Conservation (phyloP, 1,140 invertebrate genomes). For the Trichonephila inaurata region DNA sequence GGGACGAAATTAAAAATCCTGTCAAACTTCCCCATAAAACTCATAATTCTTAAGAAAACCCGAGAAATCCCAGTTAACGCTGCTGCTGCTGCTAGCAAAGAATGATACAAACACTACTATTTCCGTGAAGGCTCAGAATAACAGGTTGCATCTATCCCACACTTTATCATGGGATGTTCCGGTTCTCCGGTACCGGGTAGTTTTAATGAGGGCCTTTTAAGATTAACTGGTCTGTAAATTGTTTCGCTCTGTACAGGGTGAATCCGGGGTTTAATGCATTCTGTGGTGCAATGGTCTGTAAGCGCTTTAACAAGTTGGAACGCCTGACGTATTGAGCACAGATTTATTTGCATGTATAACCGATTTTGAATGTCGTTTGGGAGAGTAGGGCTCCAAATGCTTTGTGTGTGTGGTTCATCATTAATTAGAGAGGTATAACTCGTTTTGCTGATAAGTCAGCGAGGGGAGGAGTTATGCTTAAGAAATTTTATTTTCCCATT, state of each 20-base stretch:
- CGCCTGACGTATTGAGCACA: neutral
- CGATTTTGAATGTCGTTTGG: neutral
- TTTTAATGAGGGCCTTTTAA: constrained; percentile 41
- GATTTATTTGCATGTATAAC: neutral
- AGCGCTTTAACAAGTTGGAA: neutral
- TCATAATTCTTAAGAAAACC: constrained; percentile 32
- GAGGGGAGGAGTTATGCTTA: too few species aligned
- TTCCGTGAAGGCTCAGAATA: neutral
- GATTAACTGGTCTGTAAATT: constrained; percentile 43
- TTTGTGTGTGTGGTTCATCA: too few species aligned
- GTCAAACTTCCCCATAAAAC: constrained; percentile 35
- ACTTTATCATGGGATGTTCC: constrained; percentile 12
- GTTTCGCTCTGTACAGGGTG: neutral
- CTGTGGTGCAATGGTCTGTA: constrained; percentile 18
- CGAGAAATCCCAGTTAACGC: neutral
- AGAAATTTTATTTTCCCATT: too few species aligned
- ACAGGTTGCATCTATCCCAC: constrained; percentile 34
- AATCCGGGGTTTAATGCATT: constrained; percentile 10
- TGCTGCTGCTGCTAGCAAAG: neutral
- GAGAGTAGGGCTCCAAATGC: too few species aligned
- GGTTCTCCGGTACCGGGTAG: neutral
- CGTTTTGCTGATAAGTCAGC: too few species aligned
- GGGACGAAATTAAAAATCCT: constrained; percentile 31
- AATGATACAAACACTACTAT: constrained; percentile 22
- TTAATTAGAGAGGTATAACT: too few species aligned